Conservation (phyloP, 2,113 vertebrate genomes). For the Herpailurus yagouaroundi region DNA sequence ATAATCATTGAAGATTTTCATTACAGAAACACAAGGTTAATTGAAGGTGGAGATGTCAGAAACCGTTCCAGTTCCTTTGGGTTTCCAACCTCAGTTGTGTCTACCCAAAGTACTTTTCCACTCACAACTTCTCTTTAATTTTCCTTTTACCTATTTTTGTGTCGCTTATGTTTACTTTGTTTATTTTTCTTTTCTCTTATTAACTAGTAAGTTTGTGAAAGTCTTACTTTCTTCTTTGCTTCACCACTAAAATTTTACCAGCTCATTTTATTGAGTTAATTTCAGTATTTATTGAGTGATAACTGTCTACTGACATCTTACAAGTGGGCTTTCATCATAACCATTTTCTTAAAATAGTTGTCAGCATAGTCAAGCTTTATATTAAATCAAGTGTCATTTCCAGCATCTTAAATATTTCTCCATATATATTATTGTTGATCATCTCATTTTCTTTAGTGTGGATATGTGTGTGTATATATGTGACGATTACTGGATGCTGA, state of each 20-base stretch:
- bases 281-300: slow-evolving; percentile 6
- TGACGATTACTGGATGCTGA: neutral
- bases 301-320: neutral
- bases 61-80: neutral
- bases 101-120: neutral
- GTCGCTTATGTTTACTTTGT: neutral
- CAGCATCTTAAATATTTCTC: neutral
- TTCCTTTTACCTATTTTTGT: neutral
- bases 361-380: neutral
- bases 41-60: neutral
- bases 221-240: neutral
- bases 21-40: neutral
- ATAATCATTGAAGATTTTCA: neutral
- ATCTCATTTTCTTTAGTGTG: neutral
- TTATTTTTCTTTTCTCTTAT: neutral
- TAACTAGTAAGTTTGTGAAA: neutral
- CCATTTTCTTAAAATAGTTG: slow-evolving; percentile 1
- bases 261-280: neutral
- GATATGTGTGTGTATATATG: neutral
- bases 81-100: neutral
- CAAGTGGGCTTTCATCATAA: neutral
- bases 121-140: neutral
- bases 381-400: neutral
- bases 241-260: neutral
- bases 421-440: neutral